phyloP scores from a whole-genome alignment of 1,140 invertebrate genomes.

The Oscheius sp. region DNA sequence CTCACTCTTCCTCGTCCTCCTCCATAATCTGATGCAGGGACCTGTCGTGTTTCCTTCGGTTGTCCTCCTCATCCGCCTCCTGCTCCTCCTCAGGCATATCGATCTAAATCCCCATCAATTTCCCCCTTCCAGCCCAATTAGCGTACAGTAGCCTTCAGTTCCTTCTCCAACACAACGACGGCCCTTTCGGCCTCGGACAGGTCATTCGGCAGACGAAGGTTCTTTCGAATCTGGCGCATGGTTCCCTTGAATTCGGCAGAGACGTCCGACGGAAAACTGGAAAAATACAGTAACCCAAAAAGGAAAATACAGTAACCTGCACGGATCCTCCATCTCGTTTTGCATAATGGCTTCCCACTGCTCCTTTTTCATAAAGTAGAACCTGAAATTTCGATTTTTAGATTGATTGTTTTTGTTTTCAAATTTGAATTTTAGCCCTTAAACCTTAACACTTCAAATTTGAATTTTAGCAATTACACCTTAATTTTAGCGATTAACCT shows the following conservation, averaged over 20 bases:
- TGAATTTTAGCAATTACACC: background rate
- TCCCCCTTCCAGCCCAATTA: background rate
- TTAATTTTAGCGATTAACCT: too few relatives aligned
- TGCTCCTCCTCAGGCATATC: background rate
- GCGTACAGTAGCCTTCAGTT: slow-evolving; percentile 14
- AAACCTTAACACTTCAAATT: background rate
- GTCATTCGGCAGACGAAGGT: slow-evolving; percentile 5
- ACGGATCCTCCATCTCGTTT: background rate
- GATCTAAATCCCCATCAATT: background rate
- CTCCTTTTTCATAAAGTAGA: slow-evolving; percentile 28
- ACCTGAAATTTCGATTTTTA: slow-evolving; percentile 14
- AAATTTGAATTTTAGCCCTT: too few relatives aligned
- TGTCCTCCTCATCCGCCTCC: background rate
- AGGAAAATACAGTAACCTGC: background rate
- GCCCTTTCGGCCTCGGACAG: slow-evolving; percentile 19
- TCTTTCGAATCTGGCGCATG: background rate
- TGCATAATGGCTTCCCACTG: slow-evolving; percentile 1
- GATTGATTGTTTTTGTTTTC: background rate
- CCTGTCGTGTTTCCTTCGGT: background rate
- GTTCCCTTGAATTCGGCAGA: slow-evolving; percentile 16
- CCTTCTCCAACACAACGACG: slow-evolving; percentile 20
- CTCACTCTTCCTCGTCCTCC: slow-evolving; percentile 25
- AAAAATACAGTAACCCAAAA: background rate
- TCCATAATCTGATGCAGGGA: slow-evolving; percentile 7
- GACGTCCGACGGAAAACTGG: slow-evolving; percentile 22